Conservation (phyloP, 23 tunicate species). For the Clavelina lepadiformis region DNA sequence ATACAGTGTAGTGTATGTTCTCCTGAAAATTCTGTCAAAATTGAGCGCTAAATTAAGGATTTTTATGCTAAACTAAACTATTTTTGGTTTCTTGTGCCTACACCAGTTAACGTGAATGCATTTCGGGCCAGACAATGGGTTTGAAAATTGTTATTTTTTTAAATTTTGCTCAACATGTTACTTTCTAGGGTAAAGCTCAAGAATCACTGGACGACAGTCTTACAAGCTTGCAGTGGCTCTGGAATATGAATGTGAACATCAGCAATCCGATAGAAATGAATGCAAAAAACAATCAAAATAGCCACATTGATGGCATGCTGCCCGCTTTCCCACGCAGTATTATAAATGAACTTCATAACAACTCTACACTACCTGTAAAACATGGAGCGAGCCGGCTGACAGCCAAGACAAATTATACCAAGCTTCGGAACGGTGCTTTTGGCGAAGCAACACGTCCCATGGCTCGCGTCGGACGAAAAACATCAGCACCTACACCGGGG, state of each 20-base stretch:
- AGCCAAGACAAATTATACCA: too few relatives aligned
- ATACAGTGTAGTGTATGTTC: too few relatives aligned
- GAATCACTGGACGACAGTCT: conserved; percentile 83
- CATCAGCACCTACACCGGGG: conserved; percentile 16
- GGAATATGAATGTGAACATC: conserved; percentile 87
- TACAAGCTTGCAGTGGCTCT: conserved; percentile 88
- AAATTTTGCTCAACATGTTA: neutral
- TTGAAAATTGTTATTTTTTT: neutral
- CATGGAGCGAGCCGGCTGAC: too few relatives aligned
- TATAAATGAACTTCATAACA: neutral
- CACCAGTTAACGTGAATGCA: too few relatives aligned
- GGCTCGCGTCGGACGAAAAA: conserved; percentile 13
- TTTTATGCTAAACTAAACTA: too few relatives aligned
- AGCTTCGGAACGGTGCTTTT: too few relatives aligned
- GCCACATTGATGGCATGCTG: neutral
- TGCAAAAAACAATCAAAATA: neutral
- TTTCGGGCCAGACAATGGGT: too few relatives aligned
- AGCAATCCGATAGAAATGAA: conserved; percentile 27
- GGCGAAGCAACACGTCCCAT: too few relatives aligned
- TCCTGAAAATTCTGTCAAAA: too few relatives aligned
- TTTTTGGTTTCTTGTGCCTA: too few relatives aligned
- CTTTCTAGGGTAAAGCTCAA: conserved; percentile 38
- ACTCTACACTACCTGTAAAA: too few relatives aligned
- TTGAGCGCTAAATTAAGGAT: too few relatives aligned
- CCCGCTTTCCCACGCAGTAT: conserved; percentile 14